Evolutionary conservation across 2,113 vertebrate species (phyloP), one percentile per base, ranked within the genome.

Genomic region (Phycodurus eques): DNA sequence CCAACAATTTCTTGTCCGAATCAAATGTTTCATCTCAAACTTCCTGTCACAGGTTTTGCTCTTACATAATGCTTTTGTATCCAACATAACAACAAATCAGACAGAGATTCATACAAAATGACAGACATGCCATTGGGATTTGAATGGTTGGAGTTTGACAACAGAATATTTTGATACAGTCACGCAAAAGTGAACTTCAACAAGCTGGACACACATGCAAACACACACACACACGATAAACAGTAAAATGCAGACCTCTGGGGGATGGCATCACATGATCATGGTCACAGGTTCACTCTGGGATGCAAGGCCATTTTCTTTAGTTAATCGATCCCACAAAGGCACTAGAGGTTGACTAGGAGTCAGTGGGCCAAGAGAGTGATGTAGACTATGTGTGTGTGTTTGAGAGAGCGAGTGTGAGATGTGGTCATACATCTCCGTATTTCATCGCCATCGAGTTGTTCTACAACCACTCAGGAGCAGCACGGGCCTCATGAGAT

Each of bases 291-390:
- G 83, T 90, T 88, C 85, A 79, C 81, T 70, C 70, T 78, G 85
- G 77, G 84, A 84, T 76, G 80, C 71, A 74, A 6, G 74, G 81
- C 80, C 89, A 85, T 87, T 89, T 88, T 87, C 80, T 82, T 79
- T 80, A 86, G 80, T 88, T 85, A 89, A 90, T 89, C 81, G 82
- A 91, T 88, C 83, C 87, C 82, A 83, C 77, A 75, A 77, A 87
- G 74, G 72, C 74, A 83, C 44, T 81, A 63, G 75, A 87, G 82
- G 86, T 83, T 75, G 77, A 87, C 74, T 80, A 53, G 68, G 70
- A 89, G 74, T 88, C 78, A 87, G 72, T 76, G 79, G 75, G 77
- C 78, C 74, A 85, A 85, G 72, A 86, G 74, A 85, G 43, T 70
- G 80, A 83, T 80, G 77, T 67, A 69, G 66, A 83, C 56, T 46